Evolutionary conservation across 1,140 invertebrate genomes (phyloP), one percentile per base, ranked within the genome.

Genomic region (Anastatus disparis): DNA sequence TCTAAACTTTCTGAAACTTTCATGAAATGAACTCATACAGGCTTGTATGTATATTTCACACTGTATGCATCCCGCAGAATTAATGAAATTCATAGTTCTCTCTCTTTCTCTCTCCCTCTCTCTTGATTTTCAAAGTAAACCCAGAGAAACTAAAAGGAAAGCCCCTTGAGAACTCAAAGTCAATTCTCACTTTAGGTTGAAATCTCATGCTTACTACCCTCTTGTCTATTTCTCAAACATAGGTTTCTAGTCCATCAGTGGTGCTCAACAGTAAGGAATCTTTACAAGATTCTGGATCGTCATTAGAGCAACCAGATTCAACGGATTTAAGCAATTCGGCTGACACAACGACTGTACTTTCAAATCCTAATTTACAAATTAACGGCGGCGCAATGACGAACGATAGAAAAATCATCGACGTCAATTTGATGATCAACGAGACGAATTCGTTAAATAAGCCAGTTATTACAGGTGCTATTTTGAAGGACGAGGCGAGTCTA

Each of bases 401-500:
- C 10, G 79, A 84, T 46, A 76, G 77, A 12, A 80, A 79, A 48
- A 74, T 72, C n/a, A 44, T 82, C 58, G 77, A 71, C 40, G 79
- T 76, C 40, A 77, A 82, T n/a, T 65, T 76, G 24, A 77, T 82
- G 3, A 84, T 85, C 1, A 83, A 76, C 38, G 87, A 87, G 71
- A 84, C 83, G 22, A 84, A 84, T n/a, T 84, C 85, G 3, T 86
- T 89, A 48, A 88, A 87, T 65, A 91, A 89, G 68, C 90, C 90
- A 2, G 87, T 91, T 10, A 90, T 92, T 22, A 91, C 89, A 24
- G 89, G 90, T 1, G 90, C 88, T 0, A 87, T 91, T 44, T 86
- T 90, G 61, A 90, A 91, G 74, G 90, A 89, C 74, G 89, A 89
- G 69, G 86, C 86, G 0, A 65, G 35, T 12, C 55, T 65, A 1